These are phyloP conservation scores for Avahi laniger DNA, from an alignment of 2,797 vertebrate genomes.

Conservation along the genomic window DNA sequence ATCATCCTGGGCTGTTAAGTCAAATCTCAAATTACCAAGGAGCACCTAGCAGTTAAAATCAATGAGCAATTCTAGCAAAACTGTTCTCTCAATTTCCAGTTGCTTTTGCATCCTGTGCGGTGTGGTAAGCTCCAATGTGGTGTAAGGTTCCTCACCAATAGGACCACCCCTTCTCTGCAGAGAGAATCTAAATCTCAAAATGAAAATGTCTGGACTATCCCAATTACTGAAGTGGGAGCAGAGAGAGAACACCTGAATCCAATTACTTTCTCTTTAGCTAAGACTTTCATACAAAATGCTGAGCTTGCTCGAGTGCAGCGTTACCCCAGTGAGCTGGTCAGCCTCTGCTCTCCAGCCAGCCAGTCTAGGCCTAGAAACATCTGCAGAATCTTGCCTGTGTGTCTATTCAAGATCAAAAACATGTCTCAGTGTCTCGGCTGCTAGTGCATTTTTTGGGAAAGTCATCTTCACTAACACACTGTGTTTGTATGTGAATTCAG, in stretches of 20 bases:
- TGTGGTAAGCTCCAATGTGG: not conserved
- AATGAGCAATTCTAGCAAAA: not conserved
- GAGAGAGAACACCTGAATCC: not conserved
- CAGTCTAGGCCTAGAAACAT: not conserved
- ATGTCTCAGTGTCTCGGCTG: conserved; percentile 40
- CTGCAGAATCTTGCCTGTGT: not conserved
- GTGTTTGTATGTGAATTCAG: not conserved
- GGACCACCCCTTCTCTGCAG: not conserved
- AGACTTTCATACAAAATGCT: not conserved
- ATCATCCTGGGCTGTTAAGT: not conserved
- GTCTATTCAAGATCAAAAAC: conserved; percentile 11
- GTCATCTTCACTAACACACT: conserved; percentile 25
- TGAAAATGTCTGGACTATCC: not conserved
- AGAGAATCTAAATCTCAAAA: not conserved
- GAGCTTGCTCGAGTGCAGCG: not conserved
- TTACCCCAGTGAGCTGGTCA: not conserved
- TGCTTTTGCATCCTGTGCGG: not conserved
- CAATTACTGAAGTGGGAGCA: not conserved
- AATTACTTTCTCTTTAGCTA: not conserved
- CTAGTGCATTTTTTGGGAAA: conserved; percentile 65
- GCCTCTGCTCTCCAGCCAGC: not conserved
- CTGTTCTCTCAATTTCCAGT: not conserved
- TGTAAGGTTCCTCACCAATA: not conserved
- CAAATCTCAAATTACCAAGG: conserved; percentile 2
- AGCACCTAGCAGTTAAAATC: not conserved